Evolutionary conservation across 2,797 vertebrate genomes (phyloP).

Genomic region (Aphelocoma californica): DNA sequence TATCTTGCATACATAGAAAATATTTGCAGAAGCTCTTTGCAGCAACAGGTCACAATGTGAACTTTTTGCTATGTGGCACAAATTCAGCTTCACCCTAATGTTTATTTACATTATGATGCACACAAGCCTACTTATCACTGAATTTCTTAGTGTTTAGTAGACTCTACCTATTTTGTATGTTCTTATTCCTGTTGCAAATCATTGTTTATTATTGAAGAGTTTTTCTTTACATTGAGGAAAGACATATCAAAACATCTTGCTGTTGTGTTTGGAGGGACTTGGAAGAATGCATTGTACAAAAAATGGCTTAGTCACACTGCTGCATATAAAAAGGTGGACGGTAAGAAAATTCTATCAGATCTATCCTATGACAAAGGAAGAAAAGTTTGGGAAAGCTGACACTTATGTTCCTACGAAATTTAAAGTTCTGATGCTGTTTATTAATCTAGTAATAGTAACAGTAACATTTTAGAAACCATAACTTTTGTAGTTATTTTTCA

Average conservation of each 20-base stretch:
- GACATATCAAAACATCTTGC: not conserved
- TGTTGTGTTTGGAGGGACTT: not conserved
- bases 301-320: not conserved
- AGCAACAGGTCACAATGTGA: not conserved
- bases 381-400: not conserved
- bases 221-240: not conserved
- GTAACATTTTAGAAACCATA: not conserved
- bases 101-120: not conserved
- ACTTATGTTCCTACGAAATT: not conserved
- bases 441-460: not conserved
- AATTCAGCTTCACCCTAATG: not conserved
- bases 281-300: not conserved
- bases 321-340: not conserved
- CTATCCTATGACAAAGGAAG: not conserved
- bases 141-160: not conserved
- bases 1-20: not conserved
- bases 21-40: not conserved
- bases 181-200: not conserved
- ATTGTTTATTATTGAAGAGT: not conserved
- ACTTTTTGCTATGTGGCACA: not conserved
- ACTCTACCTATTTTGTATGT: not conserved
- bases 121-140: not conserved
- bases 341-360: not conserved
- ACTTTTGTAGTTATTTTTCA: not conserved
- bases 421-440: not conserved